Conservation (phyloP, 2,113 vertebrate species). For the Collichthys lucidus region DNA sequence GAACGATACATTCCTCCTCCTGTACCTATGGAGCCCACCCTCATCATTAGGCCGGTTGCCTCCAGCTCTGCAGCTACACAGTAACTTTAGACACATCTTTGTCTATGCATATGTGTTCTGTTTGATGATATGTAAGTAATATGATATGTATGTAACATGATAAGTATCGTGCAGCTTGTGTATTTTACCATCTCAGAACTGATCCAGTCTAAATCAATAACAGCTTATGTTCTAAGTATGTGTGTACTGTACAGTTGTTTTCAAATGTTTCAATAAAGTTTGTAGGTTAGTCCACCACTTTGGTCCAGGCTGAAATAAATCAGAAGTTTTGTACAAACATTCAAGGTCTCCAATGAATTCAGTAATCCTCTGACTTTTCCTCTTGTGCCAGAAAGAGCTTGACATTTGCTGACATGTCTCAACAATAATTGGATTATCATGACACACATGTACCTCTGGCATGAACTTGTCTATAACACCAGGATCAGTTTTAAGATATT, state of each 20-base stretch:
- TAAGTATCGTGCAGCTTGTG: neutral
- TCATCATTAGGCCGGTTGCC: slow-evolving; percentile 82
- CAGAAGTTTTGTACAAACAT: neutral
- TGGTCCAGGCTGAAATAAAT: neutral
- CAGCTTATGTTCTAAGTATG: neutral
- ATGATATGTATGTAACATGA: no score
- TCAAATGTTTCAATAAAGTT: slow-evolving; percentile 24
- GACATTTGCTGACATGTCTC: neutral
- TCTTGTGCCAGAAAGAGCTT: no score
- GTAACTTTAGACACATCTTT: slow-evolving; percentile 18
- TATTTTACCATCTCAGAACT: neutral
- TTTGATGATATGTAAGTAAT: neutral
- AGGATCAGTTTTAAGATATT: no score
- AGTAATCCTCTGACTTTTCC: no score
- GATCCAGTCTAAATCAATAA: neutral
- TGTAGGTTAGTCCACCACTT: neutral
- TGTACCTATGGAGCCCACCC: slow-evolving; percentile 86
- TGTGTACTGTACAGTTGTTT: neutral
- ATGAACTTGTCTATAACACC: no score
- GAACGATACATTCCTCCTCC: slow-evolving; percentile 90
- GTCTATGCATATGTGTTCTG: neutral
- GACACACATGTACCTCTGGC: neutral
- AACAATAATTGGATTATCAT: neutral
- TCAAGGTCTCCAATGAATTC: neutral
- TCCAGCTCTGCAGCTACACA: slow-evolving; percentile 18